Evolutionary conservation across 2,888 invertebrate genomes (phyloP), one percentile per base, ranked within the genome.

Genomic region (Dyspetes luteomarginatus): DNA sequence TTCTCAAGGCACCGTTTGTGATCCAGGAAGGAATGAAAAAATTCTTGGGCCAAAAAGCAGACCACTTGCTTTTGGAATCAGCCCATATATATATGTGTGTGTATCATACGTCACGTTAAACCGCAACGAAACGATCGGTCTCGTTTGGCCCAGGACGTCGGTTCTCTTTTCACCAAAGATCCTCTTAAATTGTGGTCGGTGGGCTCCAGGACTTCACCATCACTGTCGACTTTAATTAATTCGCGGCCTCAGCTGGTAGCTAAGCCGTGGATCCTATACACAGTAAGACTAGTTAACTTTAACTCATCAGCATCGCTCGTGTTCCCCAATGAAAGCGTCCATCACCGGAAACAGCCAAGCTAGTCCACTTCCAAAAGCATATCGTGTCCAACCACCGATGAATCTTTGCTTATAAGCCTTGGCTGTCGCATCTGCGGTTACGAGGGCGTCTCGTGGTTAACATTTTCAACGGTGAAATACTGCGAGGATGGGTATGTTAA

Each of bases 221-320:
- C 78, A 58, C 68, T 68, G 36, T 52, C 43, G 58, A 56, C 55
- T 68, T 71, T 73, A 69, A 69, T 79, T 55, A 78, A 79, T 55
- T 81, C 48, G 15, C 12, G 45, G 48, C 62, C 5, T 58, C 7
- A 5, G 9, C 36, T 41, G 19, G 45, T 26, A 43, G 30, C 60
- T 60, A 12, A 56, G 65, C 48, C 43, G n/a, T 28, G 71, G 58
- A 50, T 71, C 60, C 22, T 52, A 36, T 41, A 68, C 50, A 50
- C 68, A 43, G 55, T 64, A 68, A 68, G 68, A 64, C 62, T n/a
- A n/a, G 41, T 50, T 12, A 65, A 43, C 71, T 30, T 36, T 52
- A 60, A 55, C 65, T 45, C 58, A 30, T 43, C 15, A 26, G 48
- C 22, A n/a, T 55, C 60, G 52, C 45, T 55, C 64, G 15, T 45